Base-by-base conservation (phyloP, 1,140 invertebrate genomes). In the Microplitis demolitor region DNA sequence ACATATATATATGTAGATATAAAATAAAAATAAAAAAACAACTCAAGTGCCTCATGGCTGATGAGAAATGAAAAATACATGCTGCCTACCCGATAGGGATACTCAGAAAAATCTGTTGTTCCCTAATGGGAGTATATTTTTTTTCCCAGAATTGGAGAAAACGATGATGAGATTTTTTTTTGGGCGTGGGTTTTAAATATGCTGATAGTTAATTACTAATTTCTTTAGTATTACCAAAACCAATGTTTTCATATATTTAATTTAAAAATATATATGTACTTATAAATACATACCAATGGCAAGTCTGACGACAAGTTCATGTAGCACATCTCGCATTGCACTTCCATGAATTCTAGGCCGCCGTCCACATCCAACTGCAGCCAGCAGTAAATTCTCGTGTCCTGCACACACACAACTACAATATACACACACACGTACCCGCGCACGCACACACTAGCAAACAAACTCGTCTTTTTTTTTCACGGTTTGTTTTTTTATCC, bases 301-400 rank as follows among this genome's bases (percentile, higher is more conserved):
- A 73, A 53, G 39, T 53, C 37, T 16, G 50, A 67, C 37, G 70
- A 74, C 54, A 53, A 74, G 54, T 69, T 73, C 56, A 24, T 61
- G 69, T 16, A 62, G 64, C 37, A 51, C 56, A 78, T 77, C 37
- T 73, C 72, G 66, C 77, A 79, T 79, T 73, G 72, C 73, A 69
- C 64, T 74, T 73, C 68, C 69, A 77, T 66, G 70, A 78, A 78
- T 73, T 72, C 51, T 72, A 72, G 67, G 63, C 66, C 67, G 69
- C 45, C 70, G 45, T 69, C 39, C 58, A 56, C 45, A 58, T 54
- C 37, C 53, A 14, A 24, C 34, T 58, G 34, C 14, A 45, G 56
- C 50, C 69, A 63, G n/a, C n/a, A 66, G 14, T 34, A 72, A 71
- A 37, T 62, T 35, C 68, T 64, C 67, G 56, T 63, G 39, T 31